Base-by-base conservation (phyloP, 2,113 vertebrate species). In the Seriola aureovittata region DNA sequence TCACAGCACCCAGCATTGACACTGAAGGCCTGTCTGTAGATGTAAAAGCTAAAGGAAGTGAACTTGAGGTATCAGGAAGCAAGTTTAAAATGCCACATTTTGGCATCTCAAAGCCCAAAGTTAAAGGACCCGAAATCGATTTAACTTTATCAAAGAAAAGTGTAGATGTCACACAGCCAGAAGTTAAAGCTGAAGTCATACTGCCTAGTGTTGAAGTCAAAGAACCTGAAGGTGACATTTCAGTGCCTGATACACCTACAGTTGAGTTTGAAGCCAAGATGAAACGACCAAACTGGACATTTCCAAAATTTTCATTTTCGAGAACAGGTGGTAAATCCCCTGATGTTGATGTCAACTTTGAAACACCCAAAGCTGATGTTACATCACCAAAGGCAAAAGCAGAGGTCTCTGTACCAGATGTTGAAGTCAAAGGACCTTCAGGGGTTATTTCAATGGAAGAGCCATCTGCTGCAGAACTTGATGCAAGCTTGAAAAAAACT, bases 301-400 rank as follows among this genome's bases (percentile, higher is more conserved):
- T 92, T 74, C 89, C 91, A 17, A 91, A 68, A 60, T 78, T 87
- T 71, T 87, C 91, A 19, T 86, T 92, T 85, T 90, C 88, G 76
- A 90, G 29, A 55, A 38, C 81, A 72, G n/a, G 54, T 8, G 67
- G 52, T 55, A 86, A 91, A 64, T 16, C 42, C 58, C 73, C 83
- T 52, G 83, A 86, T 36, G 54, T n/a, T 25, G 78, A 92, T 69
- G 52, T 86, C 8, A 81, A 68, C 34, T 3, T 46, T 60, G 86
- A 90, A 80, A 55, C 76, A 59, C 59, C 75, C 0, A 63, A 87
- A 79, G 36, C 9, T 62, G 82, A 88, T 32, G 58, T 85, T 14
- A 62, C 75, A 82, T 57, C 50, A 71, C 48, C 71, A 57, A 86
- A 85, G 11, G 40, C 42, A 5, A 36, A 84, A 84, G 74, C 36